Base-by-base conservation (phyloP, 1,140 invertebrate species). In the Caerostris extrusa region DNA sequence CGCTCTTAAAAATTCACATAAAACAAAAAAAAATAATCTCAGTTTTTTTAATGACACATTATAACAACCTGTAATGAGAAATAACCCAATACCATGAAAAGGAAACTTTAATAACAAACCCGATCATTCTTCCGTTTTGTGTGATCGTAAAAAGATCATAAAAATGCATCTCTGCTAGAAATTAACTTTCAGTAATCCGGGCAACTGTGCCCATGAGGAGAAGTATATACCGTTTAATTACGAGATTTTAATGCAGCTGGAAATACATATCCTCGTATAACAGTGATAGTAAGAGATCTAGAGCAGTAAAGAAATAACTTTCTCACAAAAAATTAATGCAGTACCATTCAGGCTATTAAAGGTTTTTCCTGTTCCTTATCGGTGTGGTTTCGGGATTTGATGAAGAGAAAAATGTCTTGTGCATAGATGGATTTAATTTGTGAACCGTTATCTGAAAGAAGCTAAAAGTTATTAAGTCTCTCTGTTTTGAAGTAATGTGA, bases 131-230 rank as follows among this genome's bases (percentile, higher is more conserved):
- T n/a, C n/a, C n/a, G n/a, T n/a, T n/a, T n/a, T n/a, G n/a, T n/a
- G n/a, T n/a, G n/a, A n/a, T n/a, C n/a, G n/a, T n/a, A n/a, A 83
- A 83, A 83, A 83, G 57, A 56, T 83, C 82, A 17, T 83, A n/a
- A 57, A 83, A 83, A 83, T n/a, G 5, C 82, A 83, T 17, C 55
- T 55, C 82, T 17, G 55, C 82, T 19, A 83, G 82, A 83, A 83
- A 83, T 83, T 83, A 83, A 58, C 82, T 83, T 6, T 0, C 82
- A 17, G 55, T 58, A 83, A 83, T 83, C n/a, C 82, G 53, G 57
- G 19, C 55, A 14, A 19, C 53, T 56, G 82, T 57, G 56, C 56
- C 55, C 55, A 14, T 3, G 19, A 55, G 56, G 57, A 83, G 82
- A 34, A 7, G 8, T 57, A 58, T 83, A 83, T 56, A 34, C 3